Conservation (phyloP, 2,113 vertebrate genomes). For the Meriones unguiculatus region DNA sequence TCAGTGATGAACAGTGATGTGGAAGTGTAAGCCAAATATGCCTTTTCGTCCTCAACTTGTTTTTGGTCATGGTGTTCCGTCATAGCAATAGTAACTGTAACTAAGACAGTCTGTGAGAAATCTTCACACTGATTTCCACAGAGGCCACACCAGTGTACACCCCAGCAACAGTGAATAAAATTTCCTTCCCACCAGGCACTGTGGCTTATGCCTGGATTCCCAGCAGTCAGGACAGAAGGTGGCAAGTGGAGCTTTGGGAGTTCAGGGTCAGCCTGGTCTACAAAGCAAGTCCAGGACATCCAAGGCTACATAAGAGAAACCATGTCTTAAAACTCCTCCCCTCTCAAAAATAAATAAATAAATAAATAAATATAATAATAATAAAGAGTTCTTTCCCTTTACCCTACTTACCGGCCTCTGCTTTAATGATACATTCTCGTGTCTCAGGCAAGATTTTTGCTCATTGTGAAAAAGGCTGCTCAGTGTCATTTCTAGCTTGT, state of each 20-base stretch:
- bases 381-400: background rate
- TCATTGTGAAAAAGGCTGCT: background rate
- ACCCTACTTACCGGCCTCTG: background rate
- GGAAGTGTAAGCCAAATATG: too few species aligned
- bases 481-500: slow-evolving; percentile 1
- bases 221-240: background rate
- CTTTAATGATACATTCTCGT: background rate
- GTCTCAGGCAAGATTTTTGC: background rate
- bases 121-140: background rate
- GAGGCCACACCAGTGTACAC: background rate
- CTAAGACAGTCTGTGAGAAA: background rate
- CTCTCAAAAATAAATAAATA: too few species aligned
- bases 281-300: too few species aligned
- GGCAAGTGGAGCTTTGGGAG: too few species aligned
- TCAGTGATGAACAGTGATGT: background rate
- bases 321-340: too few species aligned
- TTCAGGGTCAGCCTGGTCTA: too few species aligned
- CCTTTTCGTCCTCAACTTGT: background rate
- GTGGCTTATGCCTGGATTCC: background rate
- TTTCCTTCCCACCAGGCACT: background rate
- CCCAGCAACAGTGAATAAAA: too few species aligned
- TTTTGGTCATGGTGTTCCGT: background rate
- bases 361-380: too few species aligned
- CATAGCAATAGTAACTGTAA: background rate
- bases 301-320: too few species aligned